These are phyloP conservation scores for Lacerta viridis DNA, from an alignment of 2,797 vertebrate species.

Conservation along the genomic window DNA sequence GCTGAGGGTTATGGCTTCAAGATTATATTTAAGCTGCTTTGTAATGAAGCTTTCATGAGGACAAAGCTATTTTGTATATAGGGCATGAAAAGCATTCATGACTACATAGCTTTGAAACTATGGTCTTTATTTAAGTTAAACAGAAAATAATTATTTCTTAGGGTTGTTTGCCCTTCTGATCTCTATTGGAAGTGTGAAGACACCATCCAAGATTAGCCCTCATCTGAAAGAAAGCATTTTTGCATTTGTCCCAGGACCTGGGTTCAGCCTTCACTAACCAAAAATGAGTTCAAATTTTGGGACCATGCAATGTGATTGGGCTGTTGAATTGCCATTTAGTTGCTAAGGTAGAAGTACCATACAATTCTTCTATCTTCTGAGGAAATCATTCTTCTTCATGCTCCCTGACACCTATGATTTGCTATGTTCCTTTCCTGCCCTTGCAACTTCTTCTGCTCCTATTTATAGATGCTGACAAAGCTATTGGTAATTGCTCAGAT, in stretches of 20 bases:
- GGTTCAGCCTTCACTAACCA: neutral
- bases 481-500: neutral
- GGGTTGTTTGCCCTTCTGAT: constrained; percentile 4
- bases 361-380: neutral
- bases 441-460: neutral
- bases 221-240: neutral
- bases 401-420: neutral
- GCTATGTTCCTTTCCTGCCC: neutral
- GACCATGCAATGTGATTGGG: neutral
- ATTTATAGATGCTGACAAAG: neutral
- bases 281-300: neutral
- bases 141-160: constrained; percentile 14
- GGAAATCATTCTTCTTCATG: neutral
- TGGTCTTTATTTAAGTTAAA: constrained; percentile 1
- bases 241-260: neutral
- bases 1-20: constrained; percentile 24
- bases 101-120: neutral
- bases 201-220: neutral
- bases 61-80: constrained; percentile 2
- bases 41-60: constrained; percentile 35
- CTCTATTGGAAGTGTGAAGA: neutral
- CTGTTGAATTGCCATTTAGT: neutral
- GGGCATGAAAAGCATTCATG: neutral
- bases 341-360: neutral
- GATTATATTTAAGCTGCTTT: constrained; percentile 35